Conservation (phyloP, 2,797 vertebrate species). For the Lepus oiostolus region DNA sequence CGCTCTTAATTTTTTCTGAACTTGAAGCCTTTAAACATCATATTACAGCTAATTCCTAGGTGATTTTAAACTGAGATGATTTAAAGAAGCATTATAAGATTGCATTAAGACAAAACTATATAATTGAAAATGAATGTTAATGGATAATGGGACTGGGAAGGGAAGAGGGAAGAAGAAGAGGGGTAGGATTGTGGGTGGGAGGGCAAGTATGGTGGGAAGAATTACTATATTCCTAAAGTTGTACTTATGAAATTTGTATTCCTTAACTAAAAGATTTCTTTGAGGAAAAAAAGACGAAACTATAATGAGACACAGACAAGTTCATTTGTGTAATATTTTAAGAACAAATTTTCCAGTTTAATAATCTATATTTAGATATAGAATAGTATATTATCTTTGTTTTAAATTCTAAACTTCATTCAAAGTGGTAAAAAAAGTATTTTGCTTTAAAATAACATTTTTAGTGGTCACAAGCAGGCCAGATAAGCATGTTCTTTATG, state of each 20-base stretch:
- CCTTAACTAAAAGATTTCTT: no score
- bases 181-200: no score
- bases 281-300: neutral
- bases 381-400: slow-evolving; percentile 39
- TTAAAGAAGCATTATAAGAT: slow-evolving; percentile 62
- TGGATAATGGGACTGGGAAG: no score
- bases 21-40: neutral
- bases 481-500: slow-evolving; percentile 53
- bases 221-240: no score
- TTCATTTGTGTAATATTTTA: slow-evolving; percentile 55
- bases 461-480: slow-evolving; percentile 41
- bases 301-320: neutral
- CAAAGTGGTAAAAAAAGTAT: slow-evolving; percentile 19
- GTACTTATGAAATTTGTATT: no score
- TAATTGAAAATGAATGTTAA: no score
- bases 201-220: no score
- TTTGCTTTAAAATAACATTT: neutral
- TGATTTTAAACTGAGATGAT: slow-evolving; percentile 51
- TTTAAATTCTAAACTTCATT: slow-evolving; percentile 54
- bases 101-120: neutral
- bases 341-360: slow-evolving; percentile 33
- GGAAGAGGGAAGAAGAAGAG: no score
- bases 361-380: slow-evolving; percentile 34
- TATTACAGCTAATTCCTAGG: slow-evolving; percentile 4
- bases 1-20: neutral